Evolutionary conservation across 1,140 invertebrate species (phyloP).

Genomic region (Zaprionus tsacasi): DNA sequence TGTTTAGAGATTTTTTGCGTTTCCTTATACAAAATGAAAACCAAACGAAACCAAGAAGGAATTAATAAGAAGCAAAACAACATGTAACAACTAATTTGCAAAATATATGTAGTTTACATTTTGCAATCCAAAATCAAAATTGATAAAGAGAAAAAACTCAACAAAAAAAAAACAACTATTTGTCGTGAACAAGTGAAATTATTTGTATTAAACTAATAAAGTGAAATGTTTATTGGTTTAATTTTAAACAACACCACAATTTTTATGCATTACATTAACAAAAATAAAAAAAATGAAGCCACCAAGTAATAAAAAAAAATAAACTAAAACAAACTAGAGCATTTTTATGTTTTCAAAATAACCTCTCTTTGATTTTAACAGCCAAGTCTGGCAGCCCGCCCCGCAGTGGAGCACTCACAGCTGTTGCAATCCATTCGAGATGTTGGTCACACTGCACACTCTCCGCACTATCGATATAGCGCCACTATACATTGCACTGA

Average conservation of each 20-base stretch:
- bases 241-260: conserved; percentile 69
- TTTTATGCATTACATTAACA: conserved; percentile 73
- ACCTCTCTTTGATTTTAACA: conserved; percentile 2
- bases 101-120: conserved; percentile 40
- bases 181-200: conserved; percentile 75
- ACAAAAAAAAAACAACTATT: conserved; percentile 49
- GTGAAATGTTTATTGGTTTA: conserved; percentile 77
- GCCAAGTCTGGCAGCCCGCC: not conserved
- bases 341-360: not conserved
- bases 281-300: conserved; percentile 46
- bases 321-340: conserved; percentile 54
- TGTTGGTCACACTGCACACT: not conserved
- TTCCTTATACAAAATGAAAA: conserved; percentile 63
- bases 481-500: not conserved
- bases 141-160: conserved; percentile 14
- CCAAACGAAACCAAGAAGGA: conserved; percentile 21
- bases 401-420: not conserved
- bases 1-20: conserved; percentile 75
- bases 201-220: conserved; percentile 78
- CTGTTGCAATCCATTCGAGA: not conserved
- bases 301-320: conserved; percentile 55
- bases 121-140: conserved; percentile 43
- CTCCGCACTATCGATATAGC: not conserved
- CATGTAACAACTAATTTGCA: conserved; percentile 22
- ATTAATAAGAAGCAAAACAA: conserved; percentile 14